A percentile compares a stretch with the other conserved stretches of the same genome.
These are phyloP conservation scores for Chiloscyllium plagiosum DNA, from an alignment of 2,113 vertebrate genomes.

Conservation along the genomic window DNA sequence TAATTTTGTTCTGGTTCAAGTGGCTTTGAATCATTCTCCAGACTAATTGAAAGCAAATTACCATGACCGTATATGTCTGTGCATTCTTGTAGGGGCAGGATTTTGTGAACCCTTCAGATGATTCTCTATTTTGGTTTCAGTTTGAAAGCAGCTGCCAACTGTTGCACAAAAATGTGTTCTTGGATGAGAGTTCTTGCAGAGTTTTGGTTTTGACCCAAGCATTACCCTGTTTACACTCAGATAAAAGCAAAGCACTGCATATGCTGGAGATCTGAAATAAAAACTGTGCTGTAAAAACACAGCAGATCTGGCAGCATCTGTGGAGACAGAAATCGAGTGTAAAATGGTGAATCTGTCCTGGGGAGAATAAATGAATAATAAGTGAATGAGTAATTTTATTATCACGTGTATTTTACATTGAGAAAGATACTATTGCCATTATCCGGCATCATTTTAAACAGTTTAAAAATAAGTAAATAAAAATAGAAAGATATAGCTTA, in stretches of 20 bases:
- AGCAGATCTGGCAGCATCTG: too few relatives aligned
- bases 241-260: too few relatives aligned
- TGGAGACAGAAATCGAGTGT: too few relatives aligned
- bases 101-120: constrained; percentile 11
- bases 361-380: neutral
- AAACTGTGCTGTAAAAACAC: too few relatives aligned
- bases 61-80: neutral
- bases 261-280: too few relatives aligned
- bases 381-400: too few relatives aligned
- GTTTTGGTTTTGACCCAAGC: neutral
- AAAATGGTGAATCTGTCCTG: neutral
- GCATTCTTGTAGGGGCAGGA: neutral
- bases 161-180: neutral
- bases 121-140: neutral
- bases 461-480: too few relatives aligned
- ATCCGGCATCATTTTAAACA: too few relatives aligned
- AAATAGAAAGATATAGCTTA: too few relatives aligned
- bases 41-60: neutral
- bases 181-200: neutral
- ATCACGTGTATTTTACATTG: too few relatives aligned
- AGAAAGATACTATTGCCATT: too few relatives aligned
- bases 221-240: neutral
- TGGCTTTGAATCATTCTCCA: neutral
- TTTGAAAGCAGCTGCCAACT: constrained; percentile 2
- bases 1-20: neutral